These are phyloP conservation scores for Caenorhabditis drosophilae DNA, from an alignment of 2,888 invertebrate species.

Conservation along the genomic window DNA sequence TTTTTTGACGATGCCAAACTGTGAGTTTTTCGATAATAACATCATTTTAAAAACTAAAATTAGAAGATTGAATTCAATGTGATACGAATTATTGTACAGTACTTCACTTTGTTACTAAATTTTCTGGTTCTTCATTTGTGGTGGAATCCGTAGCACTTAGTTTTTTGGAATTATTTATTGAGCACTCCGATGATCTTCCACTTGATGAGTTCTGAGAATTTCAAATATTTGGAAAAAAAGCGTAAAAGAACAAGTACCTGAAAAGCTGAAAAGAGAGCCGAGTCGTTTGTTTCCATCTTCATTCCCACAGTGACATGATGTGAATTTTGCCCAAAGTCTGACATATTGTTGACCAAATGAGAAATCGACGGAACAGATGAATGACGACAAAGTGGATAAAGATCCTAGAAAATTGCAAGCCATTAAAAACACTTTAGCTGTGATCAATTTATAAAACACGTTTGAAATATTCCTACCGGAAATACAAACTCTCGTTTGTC, in stretches of 20 bases:
- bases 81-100: too few relatives aligned
- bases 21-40: too few relatives aligned
- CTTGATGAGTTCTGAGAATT: slow-evolving; percentile 2
- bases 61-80: too few relatives aligned
- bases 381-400: slow-evolving; percentile 27
- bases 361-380: slow-evolving; percentile 28
- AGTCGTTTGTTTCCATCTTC: not conserved
- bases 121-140: too few relatives aligned
- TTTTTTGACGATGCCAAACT: too few relatives aligned
- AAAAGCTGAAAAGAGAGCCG: not conserved
- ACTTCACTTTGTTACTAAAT: too few relatives aligned
- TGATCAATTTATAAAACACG: not conserved
- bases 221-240: not conserved
- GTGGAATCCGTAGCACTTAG: too few relatives aligned
- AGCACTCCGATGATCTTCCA: not conserved
- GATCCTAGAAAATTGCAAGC: slow-evolving; percentile 12
- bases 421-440: not conserved
- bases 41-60: too few relatives aligned
- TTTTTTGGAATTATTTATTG: too few relatives aligned
- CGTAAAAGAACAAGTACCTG: not conserved
- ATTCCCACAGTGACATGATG: slow-evolving; percentile 12
- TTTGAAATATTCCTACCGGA: too few relatives aligned
- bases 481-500: slow-evolving; percentile 24
- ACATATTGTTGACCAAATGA: slow-evolving; percentile 21
- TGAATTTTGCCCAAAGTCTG: slow-evolving; percentile 15